Evolutionary conservation across 2,888 invertebrate genomes (phyloP).

Genomic region (Monopis laevigella): DNA sequence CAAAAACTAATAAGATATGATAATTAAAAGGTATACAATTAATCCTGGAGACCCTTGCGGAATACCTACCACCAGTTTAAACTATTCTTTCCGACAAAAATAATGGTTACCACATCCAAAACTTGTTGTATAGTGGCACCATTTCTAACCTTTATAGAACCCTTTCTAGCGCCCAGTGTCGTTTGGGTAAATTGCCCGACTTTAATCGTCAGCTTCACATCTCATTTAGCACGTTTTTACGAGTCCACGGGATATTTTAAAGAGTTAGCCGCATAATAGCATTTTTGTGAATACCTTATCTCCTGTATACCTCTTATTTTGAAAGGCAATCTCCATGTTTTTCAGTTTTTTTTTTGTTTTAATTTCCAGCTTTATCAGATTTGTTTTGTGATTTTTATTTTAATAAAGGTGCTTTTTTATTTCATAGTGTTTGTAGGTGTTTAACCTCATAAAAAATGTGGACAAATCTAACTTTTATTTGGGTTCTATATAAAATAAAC

Average conservation of each 20-base stretch:
- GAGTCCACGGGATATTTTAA: conserved; percentile 27
- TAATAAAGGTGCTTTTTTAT: no score
- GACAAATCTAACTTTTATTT: no score
- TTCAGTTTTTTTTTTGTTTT: background rate
- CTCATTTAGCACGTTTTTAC: conserved; percentile 47
- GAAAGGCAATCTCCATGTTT: background rate
- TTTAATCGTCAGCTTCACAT: conserved; percentile 48
- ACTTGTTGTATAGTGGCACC: background rate
- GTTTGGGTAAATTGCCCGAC: conserved; percentile 43
- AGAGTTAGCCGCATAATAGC: conserved; percentile 15
- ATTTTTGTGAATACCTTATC: conserved; percentile 6
- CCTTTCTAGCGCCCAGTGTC: conserved; percentile 28
- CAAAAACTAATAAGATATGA: no score
- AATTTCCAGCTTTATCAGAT: background rate
- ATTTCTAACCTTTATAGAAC: conserved; percentile 16
- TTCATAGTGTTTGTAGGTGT: no score
- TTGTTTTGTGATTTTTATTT: no score
- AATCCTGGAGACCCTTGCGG: no score
- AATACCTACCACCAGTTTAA: no score
- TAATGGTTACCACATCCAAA: conserved; percentile 20
- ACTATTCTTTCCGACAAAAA: no score
- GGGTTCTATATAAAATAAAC: no score
- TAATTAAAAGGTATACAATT: no score
- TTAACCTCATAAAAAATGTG: no score
- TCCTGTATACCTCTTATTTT: conserved; percentile 3